Evolutionary conservation across 2,888 invertebrate species (phyloP).

Genomic region (Timandra comae): DNA sequence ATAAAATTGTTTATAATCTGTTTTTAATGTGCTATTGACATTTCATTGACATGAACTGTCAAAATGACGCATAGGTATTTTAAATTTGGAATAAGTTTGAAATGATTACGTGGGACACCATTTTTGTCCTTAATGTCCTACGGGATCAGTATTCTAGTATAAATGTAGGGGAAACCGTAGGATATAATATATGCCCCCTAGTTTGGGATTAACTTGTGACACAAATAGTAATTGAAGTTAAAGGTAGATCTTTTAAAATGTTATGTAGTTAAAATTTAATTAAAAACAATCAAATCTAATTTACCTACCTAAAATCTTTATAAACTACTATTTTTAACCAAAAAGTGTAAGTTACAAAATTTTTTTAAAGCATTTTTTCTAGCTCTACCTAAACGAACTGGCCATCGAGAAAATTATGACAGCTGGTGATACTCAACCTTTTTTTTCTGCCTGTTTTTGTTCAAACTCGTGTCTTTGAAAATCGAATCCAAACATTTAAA

Average conservation of each 20-base stretch:
- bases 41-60: slow-evolving; percentile 5
- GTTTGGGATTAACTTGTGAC: too few species aligned
- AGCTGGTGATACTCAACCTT: slow-evolving; percentile 19
- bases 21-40: slow-evolving; percentile 4
- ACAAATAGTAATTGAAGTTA: neutral
- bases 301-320: neutral
- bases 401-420: slow-evolving; percentile 23
- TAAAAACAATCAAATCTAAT: neutral
- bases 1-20: slow-evolving; percentile 1
- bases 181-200: too few species aligned
- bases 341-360: neutral
- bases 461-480: slow-evolving; percentile 37
- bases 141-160: too few species aligned
- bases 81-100: too few species aligned
- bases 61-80: too few species aligned
- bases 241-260: neutral
- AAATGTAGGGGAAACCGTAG: too few species aligned
- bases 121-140: too few species aligned
- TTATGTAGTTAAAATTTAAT: neutral
- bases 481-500: slow-evolving; percentile 57
- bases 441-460: slow-evolving; percentile 20
- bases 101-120: too few species aligned
- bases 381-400: slow-evolving; percentile 19
- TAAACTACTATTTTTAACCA: slow-evolving; percentile 1
- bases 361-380: slow-evolving; percentile 2